Conservation (phyloP, 2,888 invertebrate genomes). For the Archips crataeganus region DNA sequence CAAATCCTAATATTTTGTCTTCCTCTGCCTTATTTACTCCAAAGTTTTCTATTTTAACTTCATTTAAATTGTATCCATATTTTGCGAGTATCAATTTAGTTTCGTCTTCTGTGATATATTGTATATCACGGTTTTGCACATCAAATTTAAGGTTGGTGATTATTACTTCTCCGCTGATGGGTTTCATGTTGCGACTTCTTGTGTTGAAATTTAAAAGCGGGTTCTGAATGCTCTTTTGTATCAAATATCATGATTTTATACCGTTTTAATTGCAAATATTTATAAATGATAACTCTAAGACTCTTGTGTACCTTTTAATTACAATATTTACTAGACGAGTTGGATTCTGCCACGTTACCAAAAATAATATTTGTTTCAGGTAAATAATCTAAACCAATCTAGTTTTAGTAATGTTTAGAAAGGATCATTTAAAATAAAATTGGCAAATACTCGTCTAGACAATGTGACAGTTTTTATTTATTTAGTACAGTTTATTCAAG, state of each 20-base stretch:
- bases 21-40: not conserved
- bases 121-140: not conserved
- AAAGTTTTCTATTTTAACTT: not conserved
- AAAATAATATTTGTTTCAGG: not conserved
- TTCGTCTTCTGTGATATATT: not conserved
- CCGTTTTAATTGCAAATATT: not conserved
- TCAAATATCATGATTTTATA: not conserved
- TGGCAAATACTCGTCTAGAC: too few relatives aligned
- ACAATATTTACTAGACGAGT: not conserved
- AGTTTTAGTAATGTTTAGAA: not conserved
- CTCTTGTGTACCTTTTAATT: not conserved
- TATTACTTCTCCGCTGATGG: not conserved
- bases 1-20: not conserved
- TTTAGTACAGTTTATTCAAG: too few relatives aligned
- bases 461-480: too few relatives aligned
- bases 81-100: not conserved
- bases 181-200: not conserved
- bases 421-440: too few relatives aligned
- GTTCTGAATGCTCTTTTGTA: not conserved
- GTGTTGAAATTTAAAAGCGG: not conserved
- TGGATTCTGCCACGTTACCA: not conserved
- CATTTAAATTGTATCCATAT: not conserved
- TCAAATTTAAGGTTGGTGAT: not conserved
- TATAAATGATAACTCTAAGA: not conserved
- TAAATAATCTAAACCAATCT: not conserved